A percentile compares a stretch with the other conserved stretches of the same genome.
Evolutionary conservation across 1,140 invertebrate species (phyloP).

Genomic region (Ceratosolen fusciceps): DNA sequence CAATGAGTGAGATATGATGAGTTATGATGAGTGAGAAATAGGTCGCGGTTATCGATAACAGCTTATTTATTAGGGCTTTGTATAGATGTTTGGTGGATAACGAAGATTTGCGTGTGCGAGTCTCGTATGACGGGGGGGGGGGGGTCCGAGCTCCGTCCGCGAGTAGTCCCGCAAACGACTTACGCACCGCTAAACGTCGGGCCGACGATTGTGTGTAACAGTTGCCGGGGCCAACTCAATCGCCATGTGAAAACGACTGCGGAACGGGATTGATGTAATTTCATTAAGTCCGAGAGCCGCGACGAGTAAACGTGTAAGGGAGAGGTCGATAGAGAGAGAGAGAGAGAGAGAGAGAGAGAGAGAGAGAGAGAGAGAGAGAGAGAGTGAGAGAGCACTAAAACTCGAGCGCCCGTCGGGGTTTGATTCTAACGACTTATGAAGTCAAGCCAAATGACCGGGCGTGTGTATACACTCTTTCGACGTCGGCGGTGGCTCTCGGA

Average conservation of each 20-base stretch:
- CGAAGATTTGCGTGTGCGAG: no score
- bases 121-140: no score
- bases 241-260: slow-evolving; percentile 69
- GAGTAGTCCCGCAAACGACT: slow-evolving; percentile 3
- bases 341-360: slow-evolving; percentile 12
- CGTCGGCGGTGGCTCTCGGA: slow-evolving; percentile 46
- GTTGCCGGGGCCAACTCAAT: slow-evolving; percentile 36
- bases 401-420: slow-evolving; percentile 50
- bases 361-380: slow-evolving; percentile 1
- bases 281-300: slow-evolving; percentile 60
- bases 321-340: slow-evolving; percentile 21
- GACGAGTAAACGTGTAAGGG: slow-evolving; percentile 52
- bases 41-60: no score
- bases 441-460: slow-evolving; percentile 71
- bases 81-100: no score
- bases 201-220: slow-evolving; percentile 13
- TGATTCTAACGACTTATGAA: slow-evolving; percentile 73
- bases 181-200: slow-evolving; percentile 63
- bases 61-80: no score
- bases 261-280: slow-evolving; percentile 73
- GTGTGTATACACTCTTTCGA: slow-evolving; percentile 56
- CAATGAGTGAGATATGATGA: no score
- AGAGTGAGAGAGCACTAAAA: slow-evolving; percentile 49
- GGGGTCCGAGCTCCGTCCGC: not conserved
- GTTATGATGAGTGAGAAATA: no score